A percentile compares a stretch with the other conserved stretches of the same genome.
Conservation (phyloP, 2,113 vertebrate species). For the Nanorana parkeri region DNA sequence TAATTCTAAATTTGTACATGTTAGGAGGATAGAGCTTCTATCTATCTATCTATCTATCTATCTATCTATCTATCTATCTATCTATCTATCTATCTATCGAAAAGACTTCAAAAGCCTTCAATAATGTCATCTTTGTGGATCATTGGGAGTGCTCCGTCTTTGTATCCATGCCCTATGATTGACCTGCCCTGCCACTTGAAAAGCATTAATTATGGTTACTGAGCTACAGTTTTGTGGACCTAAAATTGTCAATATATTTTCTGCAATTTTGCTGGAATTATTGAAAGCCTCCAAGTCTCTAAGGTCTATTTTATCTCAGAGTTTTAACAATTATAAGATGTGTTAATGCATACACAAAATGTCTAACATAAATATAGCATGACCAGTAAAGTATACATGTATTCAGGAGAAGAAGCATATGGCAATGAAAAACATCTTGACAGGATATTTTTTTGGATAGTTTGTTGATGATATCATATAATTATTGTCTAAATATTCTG, state of each 20-base stretch:
- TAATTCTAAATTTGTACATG: constrained; percentile 8
- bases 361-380: too few species aligned
- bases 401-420: too few species aligned
- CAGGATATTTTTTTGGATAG: too few species aligned
- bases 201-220: not conserved
- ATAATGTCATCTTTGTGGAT: constrained; percentile 12
- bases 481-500: too few species aligned
- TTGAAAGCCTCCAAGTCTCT: too few species aligned
- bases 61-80: not conserved
- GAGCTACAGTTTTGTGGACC: constrained; percentile 35
- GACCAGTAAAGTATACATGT: too few species aligned
- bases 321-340: too few species aligned
- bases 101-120: too few species aligned
- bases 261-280: constrained; percentile 42
- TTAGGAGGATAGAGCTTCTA: not conserved
- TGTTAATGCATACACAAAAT: too few species aligned
- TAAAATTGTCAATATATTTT: constrained; percentile 13
- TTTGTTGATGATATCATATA: too few species aligned
- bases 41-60: not conserved
- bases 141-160: constrained; percentile 15
- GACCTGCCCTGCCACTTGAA: constrained; percentile 41
- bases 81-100: not conserved
- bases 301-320: too few species aligned
- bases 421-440: too few species aligned
- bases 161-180: constrained; percentile 38